Conservation (phyloP, 2,888 invertebrate genomes). For the Loripinus fragilis region DNA sequence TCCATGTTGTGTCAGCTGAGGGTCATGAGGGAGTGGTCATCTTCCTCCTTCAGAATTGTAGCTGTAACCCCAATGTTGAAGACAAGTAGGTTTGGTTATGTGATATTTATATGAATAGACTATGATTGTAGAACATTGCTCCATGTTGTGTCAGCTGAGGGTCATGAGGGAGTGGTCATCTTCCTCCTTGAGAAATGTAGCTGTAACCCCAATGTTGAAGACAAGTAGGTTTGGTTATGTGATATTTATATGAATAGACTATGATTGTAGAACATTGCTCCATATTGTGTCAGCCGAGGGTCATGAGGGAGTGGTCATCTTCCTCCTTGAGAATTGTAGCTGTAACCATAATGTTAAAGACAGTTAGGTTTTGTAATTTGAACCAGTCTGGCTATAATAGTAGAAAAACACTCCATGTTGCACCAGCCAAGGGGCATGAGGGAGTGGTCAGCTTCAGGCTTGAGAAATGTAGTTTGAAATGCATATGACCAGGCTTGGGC, state of each 20-base stretch:
- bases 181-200: slow-evolving; percentile 94
- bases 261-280: slow-evolving; percentile 97
- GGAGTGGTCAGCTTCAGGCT: too few species aligned
- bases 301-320: slow-evolving; percentile 94
- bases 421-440: too few species aligned
- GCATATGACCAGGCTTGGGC: too few species aligned
- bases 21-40: slow-evolving; percentile 95
- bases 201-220: slow-evolving; percentile 90
- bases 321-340: slow-evolving; percentile 93
- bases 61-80: too few species aligned
- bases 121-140: slow-evolving; percentile 98
- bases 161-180: slow-evolving; percentile 94
- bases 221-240: slow-evolving; percentile 88
- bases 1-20: slow-evolving; percentile 97
- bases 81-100: too few species aligned
- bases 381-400: too few species aligned
- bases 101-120: too few species aligned
- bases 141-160: slow-evolving; percentile 97
- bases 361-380: too few species aligned
- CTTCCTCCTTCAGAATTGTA: slow-evolving; percentile 94
- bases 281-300: slow-evolving; percentile 98
- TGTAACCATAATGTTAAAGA: slow-evolving; percentile 91
- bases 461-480: too few species aligned
- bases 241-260: too few species aligned
- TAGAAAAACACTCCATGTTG: too few species aligned